A percentile compares a stretch with the other conserved stretches of the same genome.
These are phyloP conservation scores for Coregonus sp. DNA, from an alignment of 2,797 vertebrate genomes.

Conservation along the genomic window DNA sequence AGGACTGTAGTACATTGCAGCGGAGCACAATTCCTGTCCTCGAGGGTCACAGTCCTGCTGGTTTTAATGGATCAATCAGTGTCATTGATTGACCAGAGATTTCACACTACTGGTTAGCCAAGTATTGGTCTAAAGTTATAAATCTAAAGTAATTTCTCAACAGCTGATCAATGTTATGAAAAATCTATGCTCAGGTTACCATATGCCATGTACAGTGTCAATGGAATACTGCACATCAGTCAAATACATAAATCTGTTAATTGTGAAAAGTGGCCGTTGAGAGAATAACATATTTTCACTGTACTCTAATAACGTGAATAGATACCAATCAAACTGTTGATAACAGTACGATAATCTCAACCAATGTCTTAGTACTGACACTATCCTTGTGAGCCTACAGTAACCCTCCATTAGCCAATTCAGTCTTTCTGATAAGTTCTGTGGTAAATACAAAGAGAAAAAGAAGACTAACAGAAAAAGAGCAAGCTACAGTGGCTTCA, in stretches of 20 bases:
- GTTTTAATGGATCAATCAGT: background rate
- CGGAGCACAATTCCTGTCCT: background rate
- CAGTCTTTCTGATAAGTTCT: slow-evolving; percentile 78
- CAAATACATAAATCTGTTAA: background rate
- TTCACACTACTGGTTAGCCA: background rate
- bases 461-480: slow-evolving; percentile 52
- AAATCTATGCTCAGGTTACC: background rate
- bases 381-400: slow-evolving; percentile 27
- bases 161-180: background rate
- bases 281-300: slow-evolving; percentile 32
- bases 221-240: background rate
- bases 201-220: background rate
- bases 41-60: background rate
- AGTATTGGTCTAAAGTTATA: background rate
- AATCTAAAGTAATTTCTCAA: background rate
- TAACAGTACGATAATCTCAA: slow-evolving; percentile 18
- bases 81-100: background rate
- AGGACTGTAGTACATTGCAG: background rate
- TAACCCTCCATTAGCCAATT: slow-evolving; percentile 46
- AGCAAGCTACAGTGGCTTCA: slow-evolving; percentile 99
- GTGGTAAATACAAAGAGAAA: slow-evolving; percentile 58
- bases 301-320: background rate
- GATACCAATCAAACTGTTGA: background rate
- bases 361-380: slow-evolving; percentile 49
- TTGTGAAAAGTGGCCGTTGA: background rate